Base-by-base conservation (phyloP, 2,113 vertebrate species). In the Seriola rivoliana region DNA sequence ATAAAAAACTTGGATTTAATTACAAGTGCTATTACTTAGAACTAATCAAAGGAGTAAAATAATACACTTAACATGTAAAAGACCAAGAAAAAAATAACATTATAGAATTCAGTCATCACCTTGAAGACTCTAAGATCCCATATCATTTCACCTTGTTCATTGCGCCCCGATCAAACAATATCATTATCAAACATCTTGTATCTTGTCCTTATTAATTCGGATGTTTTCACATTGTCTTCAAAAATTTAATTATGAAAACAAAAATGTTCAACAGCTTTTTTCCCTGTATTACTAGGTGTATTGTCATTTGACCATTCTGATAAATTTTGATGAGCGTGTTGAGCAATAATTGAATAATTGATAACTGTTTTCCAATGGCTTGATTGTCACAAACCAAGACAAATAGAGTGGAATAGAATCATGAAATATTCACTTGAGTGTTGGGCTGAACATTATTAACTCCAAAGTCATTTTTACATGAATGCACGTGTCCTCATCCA, bases 351-450 rank as follows among this genome's bases (percentile, higher is more conserved):
- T 97, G 96, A 97, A 98, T 99, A 97, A 98, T 98, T 97, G 96
- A 99, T 97, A 63, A 44, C 93, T 97, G 96, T 97, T 97, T 97
- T 96, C 95, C 92, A 94, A 96, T 95, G 96, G 94, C 96, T 97
- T 94, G 96, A 97, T 97, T 97, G 96, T 97, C 97, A 96, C 96
- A 97, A 97, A 96, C 95, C 95, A 96, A 96, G 96, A 96, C 96
- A 99, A 98, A 98, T 96, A 98, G 94, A 96, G 95, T 95, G 96
- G 96, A 97, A 97, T 97, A 93, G 96, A 96, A 95, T 97, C 95
- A 98, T 99, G 93, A 98, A 98, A 98, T 97, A 98, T 98, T 97
- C 95, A 98, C 96, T 93, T 91, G 92, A 95, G 95, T 95, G 96
- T 95, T 95, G 95, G 95, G 94, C 95, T 95, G 95, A 96, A 95